Evolutionary conservation across 1,140 invertebrate species (phyloP).

Genomic region (Anastrepha ludens): DNA sequence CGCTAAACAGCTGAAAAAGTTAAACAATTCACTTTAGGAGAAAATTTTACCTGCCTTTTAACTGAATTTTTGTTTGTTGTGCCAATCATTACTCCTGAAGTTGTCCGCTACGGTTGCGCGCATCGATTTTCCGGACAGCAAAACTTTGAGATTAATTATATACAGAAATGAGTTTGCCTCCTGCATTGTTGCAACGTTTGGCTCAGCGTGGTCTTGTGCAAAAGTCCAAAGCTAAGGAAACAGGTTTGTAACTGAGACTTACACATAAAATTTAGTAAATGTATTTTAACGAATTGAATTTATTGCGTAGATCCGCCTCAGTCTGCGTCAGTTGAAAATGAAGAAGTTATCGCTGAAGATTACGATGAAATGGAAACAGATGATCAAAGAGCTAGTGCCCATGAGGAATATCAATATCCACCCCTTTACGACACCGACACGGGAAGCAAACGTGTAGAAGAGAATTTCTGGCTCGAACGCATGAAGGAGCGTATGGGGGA

Average conservation of each 20-base stretch:
- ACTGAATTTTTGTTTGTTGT: too few species aligned
- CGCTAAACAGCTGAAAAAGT: too few species aligned
- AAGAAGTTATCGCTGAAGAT: slow-evolving; percentile 93
- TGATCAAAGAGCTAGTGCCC: slow-evolving; percentile 57
- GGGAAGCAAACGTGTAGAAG: slow-evolving; percentile 66
- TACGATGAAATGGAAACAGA: slow-evolving; percentile 79
- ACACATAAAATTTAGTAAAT: neutral
- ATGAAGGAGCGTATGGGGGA: slow-evolving; percentile 76
- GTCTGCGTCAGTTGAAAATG: slow-evolving; percentile 63
- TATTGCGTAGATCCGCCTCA: slow-evolving; percentile 29
- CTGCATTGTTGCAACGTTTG: slow-evolving; percentile 54
- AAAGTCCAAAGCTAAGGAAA: slow-evolving; percentile 54
- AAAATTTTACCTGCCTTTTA: too few species aligned
- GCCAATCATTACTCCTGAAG: too few species aligned
- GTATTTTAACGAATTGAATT: neutral
- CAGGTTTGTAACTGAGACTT: neutral
- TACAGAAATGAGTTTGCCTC: slow-evolving; percentile 56
- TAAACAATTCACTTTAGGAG: too few species aligned
- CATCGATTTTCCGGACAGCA: too few species aligned
- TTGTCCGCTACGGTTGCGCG: too few species aligned
- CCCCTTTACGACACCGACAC: slow-evolving; percentile 61
- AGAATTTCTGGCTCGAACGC: slow-evolving; percentile 76
- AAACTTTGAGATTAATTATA: too few species aligned
- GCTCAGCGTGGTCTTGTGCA: slow-evolving; percentile 58
- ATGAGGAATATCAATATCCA: slow-evolving; percentile 58